phyloP scores from a whole-genome alignment of 2,797 vertebrate species.

The Muraenolepis orangiensis region DNA sequence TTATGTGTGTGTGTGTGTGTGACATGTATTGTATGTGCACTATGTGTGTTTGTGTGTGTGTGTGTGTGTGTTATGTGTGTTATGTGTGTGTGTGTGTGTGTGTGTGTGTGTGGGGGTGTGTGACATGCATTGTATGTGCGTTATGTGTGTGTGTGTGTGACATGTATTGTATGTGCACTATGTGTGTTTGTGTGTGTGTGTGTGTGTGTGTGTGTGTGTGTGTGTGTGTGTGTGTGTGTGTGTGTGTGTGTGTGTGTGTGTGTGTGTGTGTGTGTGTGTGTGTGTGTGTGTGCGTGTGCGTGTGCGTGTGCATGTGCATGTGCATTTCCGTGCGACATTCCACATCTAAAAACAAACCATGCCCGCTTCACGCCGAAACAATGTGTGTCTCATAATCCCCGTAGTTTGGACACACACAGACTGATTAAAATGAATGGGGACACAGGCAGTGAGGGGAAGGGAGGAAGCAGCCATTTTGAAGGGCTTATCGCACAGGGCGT shows the following conservation, averaged over 20 bases:
- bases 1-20: too few species aligned
- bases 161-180: too few species aligned
- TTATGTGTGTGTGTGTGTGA: too few species aligned
- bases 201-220: too few species aligned
- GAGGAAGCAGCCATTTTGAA: slow-evolving; percentile 1
- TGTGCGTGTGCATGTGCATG: not conserved
- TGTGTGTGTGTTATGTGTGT: too few species aligned
- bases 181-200: too few species aligned
- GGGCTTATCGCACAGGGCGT: slow-evolving; percentile 7
- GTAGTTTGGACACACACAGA: slow-evolving; percentile 50
- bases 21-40: too few species aligned
- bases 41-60: too few species aligned
- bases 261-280: not conserved
- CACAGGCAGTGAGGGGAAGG: slow-evolving; percentile 32
- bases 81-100: too few species aligned
- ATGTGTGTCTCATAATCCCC: slow-evolving; percentile 62
- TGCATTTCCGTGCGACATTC: slow-evolving; percentile 4
- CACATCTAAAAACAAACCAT: slow-evolving; percentile 31
- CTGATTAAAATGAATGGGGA: slow-evolving; percentile 58
- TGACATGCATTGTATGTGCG: too few species aligned
- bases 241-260: too few species aligned
- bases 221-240: slow-evolving; percentile 2
- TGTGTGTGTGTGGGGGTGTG: too few species aligned
- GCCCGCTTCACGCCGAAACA: slow-evolving; percentile 53
- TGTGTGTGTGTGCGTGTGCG: not conserved